A percentile compares a stretch with the other conserved stretches of the same genome.
Conservation (phyloP, 2,888 invertebrate species). For the Nysson spinosus region DNA sequence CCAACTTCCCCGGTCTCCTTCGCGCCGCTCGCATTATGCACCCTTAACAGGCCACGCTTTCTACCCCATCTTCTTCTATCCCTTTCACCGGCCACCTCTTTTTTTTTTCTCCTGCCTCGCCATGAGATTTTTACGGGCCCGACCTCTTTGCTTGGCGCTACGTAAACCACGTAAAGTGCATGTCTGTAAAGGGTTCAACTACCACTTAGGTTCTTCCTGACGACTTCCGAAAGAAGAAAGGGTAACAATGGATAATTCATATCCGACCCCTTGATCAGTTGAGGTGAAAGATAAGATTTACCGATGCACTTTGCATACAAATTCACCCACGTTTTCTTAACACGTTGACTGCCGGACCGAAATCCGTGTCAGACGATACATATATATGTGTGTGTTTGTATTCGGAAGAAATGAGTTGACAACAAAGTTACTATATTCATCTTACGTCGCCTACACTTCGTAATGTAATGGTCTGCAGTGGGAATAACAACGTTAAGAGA, state of each 20-base stretch:
- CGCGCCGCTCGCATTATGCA: constrained; percentile 42
- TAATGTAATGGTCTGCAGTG: no score
- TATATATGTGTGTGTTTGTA: no score
- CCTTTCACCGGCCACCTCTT: constrained; percentile 13
- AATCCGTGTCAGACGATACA: background rate
- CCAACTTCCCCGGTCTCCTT: constrained; percentile 8
- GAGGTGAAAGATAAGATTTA: no score
- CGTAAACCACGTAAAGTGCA: constrained; percentile 53
- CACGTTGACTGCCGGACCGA: background rate
- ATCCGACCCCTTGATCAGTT: constrained; percentile 13
- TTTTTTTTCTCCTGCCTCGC: constrained; percentile 11
- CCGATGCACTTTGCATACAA: background rate
- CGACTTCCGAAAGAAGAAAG: constrained; percentile 17
- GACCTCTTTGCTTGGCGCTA: constrained; percentile 39
- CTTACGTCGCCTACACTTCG: no score
- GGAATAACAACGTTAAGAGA: no score
- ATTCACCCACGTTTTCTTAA: background rate
- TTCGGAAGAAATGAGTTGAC: no score
- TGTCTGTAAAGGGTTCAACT: constrained; percentile 50
- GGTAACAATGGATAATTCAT: constrained; percentile 22
- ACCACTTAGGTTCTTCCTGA: constrained; percentile 47
- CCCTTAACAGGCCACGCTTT: constrained; percentile 25
- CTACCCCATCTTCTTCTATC: constrained; percentile 11
- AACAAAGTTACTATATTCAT: no score
- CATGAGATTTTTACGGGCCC: constrained; percentile 57